Percentiles rank a stretch among this genome's conserved stretches.
Conservation (phyloP, 2,113 vertebrate species). For the Nymphicus hollandicus region DNA sequence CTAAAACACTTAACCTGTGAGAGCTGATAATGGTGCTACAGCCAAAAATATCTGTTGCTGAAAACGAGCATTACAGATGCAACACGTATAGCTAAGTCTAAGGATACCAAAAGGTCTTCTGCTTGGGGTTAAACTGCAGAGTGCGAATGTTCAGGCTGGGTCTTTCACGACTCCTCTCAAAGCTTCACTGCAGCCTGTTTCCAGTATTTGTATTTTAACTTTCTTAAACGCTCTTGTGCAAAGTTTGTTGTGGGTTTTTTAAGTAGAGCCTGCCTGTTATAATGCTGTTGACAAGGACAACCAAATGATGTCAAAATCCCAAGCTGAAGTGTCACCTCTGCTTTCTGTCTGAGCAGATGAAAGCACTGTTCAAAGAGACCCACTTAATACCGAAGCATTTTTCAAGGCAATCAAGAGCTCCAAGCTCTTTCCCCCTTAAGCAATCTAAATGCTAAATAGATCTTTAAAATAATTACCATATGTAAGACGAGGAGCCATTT, state of each 20-base stretch:
- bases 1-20: not conserved
- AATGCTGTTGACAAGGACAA: constrained; percentile 32
- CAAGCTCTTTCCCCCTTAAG: constrained; percentile 19
- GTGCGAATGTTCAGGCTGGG: not conserved
- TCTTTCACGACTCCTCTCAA: not conserved
- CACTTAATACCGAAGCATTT: not conserved
- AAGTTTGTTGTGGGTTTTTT: not conserved
- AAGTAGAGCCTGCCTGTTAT: not conserved
- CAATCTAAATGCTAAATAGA: constrained; percentile 74
- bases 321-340: constrained; percentile 28
- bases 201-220: not conserved
- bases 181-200: not conserved
- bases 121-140: not conserved
- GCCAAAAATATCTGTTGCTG: not conserved
- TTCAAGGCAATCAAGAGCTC: constrained; percentile 49
- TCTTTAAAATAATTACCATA: constrained; percentile 66
- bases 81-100: not conserved
- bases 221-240: not conserved
- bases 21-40: not conserved
- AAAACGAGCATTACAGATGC: not conserved
- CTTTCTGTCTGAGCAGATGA: constrained; percentile 36
- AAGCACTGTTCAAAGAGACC: constrained; percentile 34
- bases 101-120: not conserved
- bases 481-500: constrained; percentile 12
- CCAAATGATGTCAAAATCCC: constrained; percentile 12